phyloP scores from a whole-genome alignment of 2,113 vertebrate species.

The Alligator mississippiensis region DNA sequence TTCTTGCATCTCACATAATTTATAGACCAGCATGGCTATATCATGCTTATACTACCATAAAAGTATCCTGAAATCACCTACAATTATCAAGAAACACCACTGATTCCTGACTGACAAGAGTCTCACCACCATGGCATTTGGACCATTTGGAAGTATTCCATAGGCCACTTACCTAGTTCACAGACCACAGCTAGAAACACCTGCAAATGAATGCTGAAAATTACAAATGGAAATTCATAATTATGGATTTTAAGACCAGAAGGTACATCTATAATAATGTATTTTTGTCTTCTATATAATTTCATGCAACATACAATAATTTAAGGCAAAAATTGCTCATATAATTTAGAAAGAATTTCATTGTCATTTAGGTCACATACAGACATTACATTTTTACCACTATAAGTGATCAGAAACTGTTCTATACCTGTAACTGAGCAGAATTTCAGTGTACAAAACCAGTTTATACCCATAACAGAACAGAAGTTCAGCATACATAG shows the following conservation, averaged over 20 bases:
- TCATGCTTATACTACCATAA: not conserved
- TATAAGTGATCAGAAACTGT: too few species aligned
- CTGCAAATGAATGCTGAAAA: not conserved
- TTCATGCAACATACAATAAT: not conserved
- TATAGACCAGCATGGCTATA: too few species aligned
- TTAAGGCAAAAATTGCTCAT: not conserved
- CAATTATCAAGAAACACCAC: not conserved
- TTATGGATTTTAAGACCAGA: not conserved
- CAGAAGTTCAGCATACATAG: too few species aligned
- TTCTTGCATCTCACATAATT: too few species aligned
- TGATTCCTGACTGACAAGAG: not conserved
- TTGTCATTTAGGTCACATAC: too few species aligned
- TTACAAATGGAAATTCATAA: not conserved
- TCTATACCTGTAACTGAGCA: not conserved
- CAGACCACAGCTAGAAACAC: not conserved
- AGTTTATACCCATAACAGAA: too few species aligned
- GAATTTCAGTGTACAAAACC: not conserved
- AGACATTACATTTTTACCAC: not conserved
- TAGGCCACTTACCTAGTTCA: not conserved
- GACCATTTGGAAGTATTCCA: not conserved
- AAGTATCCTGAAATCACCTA: not conserved
- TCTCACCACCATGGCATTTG: not conserved
- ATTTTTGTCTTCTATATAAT: not conserved
- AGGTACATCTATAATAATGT: not conserved
- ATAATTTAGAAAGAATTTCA: not conserved